These are phyloP conservation scores for Stigmatopora argus DNA, from an alignment of 2,113 vertebrate genomes.

Conservation along the genomic window DNA sequence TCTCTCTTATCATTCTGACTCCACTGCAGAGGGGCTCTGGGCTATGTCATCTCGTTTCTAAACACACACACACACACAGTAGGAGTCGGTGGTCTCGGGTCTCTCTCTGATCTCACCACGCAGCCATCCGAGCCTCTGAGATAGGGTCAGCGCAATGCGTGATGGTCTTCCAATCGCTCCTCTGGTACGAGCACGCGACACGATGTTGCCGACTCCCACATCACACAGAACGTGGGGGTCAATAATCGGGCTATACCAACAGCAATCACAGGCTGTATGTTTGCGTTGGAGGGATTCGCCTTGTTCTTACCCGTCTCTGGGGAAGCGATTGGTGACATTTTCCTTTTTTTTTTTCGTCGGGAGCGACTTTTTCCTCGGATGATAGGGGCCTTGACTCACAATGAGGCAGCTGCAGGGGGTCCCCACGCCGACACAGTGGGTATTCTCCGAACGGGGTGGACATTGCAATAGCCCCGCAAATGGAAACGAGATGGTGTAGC, in stretches of 20 bases:
- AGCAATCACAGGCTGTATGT: constrained; percentile 65
- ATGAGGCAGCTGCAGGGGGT: constrained; percentile 36
- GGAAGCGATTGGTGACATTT: constrained; percentile 60
- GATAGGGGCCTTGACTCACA: constrained; percentile 53
- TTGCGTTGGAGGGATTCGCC: constrained; percentile 60
- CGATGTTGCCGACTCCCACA: constrained; percentile 40
- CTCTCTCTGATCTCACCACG: constrained; percentile 69
- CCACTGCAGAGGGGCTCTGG: constrained; percentile 64
- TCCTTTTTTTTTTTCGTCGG: constrained; percentile 21
- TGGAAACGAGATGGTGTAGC: constrained; percentile 16
- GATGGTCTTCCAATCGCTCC: constrained; percentile 57
- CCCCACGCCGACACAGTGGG: constrained; percentile 31
- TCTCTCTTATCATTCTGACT: constrained; percentile 66
- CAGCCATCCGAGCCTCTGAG: constrained; percentile 57
- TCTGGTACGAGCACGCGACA: constrained; percentile 42
- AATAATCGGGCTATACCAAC: constrained; percentile 69
- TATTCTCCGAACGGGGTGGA: constrained; percentile 23
- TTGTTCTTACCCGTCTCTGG: constrained; percentile 60
- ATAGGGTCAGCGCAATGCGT: constrained; percentile 65
- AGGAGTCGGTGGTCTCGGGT: constrained; percentile 58
- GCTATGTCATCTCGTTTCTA: constrained; percentile 61
- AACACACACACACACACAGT: constrained; percentile 41
- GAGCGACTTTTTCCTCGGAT: constrained; percentile 54
- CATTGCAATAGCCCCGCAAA: background rate
- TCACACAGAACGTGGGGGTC: constrained; percentile 64